Conservation (phyloP, 1,140 invertebrate genomes). For the Idris sp. region DNA sequence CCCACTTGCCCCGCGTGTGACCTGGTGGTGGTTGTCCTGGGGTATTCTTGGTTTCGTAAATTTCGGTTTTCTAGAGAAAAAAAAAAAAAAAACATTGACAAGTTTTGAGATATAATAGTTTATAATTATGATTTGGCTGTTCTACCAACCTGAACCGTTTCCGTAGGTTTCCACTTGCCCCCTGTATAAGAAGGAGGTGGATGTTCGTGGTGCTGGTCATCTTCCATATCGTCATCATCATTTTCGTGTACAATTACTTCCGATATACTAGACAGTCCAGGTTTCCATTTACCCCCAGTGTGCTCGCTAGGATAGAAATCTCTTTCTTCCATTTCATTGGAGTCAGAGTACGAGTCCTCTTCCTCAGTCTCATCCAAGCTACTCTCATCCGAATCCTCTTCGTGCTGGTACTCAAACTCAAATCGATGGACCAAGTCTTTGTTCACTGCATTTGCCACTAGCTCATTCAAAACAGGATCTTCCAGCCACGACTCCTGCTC, state of each 20-base stretch:
- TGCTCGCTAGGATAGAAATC: constrained; percentile 75
- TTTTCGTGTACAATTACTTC: constrained; percentile 67
- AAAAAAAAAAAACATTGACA: no score
- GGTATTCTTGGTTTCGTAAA: constrained; percentile 65
- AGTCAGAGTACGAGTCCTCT: constrained; percentile 74
- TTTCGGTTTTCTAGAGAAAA: constrained; percentile 68
- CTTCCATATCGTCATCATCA: constrained; percentile 64
- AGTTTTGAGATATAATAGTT: no score
- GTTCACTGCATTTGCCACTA: constrained; percentile 65
- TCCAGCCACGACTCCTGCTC: constrained; percentile 68
- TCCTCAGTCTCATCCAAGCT: constrained; percentile 68
- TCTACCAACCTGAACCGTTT: constrained; percentile 60
- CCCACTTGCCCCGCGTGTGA: constrained; percentile 88
- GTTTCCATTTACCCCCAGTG: constrained; percentile 84
- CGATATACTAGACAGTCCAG: constrained; percentile 71
- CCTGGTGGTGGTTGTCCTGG: constrained; percentile 80
- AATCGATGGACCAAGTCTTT: constrained; percentile 54
- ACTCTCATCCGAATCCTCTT: constrained; percentile 81
- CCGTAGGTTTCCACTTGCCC: constrained; percentile 64
- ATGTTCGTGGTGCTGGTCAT: constrained; percentile 75
- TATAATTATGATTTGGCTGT: no score
- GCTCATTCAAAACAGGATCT: constrained; percentile 70
- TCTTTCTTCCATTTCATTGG: constrained; percentile 70
- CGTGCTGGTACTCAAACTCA: constrained; percentile 69
- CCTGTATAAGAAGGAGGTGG: constrained; percentile 64